Percentiles rank a stretch among this genome's conserved stretches.
Evolutionary conservation across 2,113 vertebrate species (phyloP).

Genomic region (Cochlearius cochlearius): DNA sequence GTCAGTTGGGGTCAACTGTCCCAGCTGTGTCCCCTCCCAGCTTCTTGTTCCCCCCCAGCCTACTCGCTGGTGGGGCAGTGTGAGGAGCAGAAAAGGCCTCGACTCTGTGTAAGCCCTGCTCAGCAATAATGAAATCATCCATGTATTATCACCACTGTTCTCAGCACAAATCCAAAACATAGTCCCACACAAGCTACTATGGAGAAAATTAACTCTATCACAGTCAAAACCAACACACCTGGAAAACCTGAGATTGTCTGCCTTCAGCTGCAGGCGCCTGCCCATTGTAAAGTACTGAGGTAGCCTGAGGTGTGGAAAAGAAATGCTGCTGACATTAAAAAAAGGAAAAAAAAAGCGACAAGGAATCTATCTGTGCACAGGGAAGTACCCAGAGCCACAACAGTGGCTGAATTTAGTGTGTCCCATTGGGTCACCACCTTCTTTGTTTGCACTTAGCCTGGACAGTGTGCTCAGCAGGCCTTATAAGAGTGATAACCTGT

Average conservation of each 20-base stretch:
- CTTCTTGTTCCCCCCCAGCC: background rate
- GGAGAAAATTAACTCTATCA: background rate
- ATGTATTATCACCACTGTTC: background rate
- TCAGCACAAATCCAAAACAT: background rate
- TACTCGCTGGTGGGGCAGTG: background rate
- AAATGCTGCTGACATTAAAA: background rate
- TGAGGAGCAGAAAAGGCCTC: background rate
- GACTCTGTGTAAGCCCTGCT: background rate
- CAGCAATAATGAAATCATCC: background rate
- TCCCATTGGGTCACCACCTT: background rate
- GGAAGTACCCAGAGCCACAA: background rate
- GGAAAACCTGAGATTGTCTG: background rate
- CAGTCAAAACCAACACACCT: background rate
- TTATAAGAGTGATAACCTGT: background rate
- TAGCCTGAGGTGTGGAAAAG: background rate
- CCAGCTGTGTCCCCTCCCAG: no score
- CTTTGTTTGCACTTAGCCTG: background rate
- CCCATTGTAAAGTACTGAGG: background rate
- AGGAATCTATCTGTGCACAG: background rate
- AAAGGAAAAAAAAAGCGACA: background rate
- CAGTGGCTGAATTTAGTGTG: background rate
- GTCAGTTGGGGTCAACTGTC: background rate
- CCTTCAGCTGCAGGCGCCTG: background rate
- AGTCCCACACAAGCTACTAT: background rate
- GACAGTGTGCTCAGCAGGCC: background rate